Evolutionary conservation across 2,888 invertebrate genomes (phyloP), one percentile per base, ranked within the genome.

Genomic region (Oscheius sp.): DNA sequence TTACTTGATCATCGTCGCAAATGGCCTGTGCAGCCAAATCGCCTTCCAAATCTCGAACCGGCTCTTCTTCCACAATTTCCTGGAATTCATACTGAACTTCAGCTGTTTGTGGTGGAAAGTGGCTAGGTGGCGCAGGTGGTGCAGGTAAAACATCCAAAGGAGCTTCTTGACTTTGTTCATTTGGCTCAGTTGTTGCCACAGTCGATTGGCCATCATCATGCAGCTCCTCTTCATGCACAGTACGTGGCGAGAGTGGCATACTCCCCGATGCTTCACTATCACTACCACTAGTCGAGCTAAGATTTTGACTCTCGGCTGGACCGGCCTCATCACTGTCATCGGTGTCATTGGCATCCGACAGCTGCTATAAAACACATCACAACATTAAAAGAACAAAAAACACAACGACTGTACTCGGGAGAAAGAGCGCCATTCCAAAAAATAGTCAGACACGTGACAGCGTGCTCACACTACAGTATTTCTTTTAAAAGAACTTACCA

Each of bases 1-100:
- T n/a, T 52, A 66, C 66, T 66, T 66, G 55, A 55, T 69, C 69
- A 35, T 35, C 35, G 21, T 69, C 69, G 56, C 55, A 53, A 41
- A 69, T 69, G 1, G 69, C 53, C 18, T 52, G 69, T 29, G 66
- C 66, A 16, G 66, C 66, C 52, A 52, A n/a, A 5, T 66, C 66
- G 21, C 66, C 49, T 52, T 66, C 66, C 52, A 61, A 9, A 61
- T 61, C 61, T 3, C 43, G 61, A 16, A 61, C 41, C 5, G 61
- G 61, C 43, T 66, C 66, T 13, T 66, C 63, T 35, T 35, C 35
- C 35, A 35, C 43, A 0, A 64, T 16, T n/a, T 25, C 43, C 56
- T 69, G 56, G 21, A 45, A 43, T 21, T 52, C 41, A n/a, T 69
- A 52, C 55, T 55, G 55, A n/a, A 41, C 55, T 21, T 6, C 56